Evolutionary conservation across 2,888 invertebrate species (phyloP).

Genomic region (Clitarchus hookeri): DNA sequence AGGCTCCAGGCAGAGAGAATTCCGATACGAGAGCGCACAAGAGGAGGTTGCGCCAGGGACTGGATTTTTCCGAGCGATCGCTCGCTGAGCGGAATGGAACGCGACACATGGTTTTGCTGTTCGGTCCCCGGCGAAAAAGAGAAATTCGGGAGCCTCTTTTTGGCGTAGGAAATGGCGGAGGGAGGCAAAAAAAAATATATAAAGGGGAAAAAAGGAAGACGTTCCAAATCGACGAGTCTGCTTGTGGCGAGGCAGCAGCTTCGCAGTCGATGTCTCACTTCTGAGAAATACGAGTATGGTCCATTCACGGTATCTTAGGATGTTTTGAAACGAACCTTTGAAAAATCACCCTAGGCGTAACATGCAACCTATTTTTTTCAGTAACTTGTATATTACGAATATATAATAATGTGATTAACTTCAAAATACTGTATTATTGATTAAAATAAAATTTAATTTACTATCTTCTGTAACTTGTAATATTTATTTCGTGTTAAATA

Average conservation of each 20-base stretch:
- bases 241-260: background rate
- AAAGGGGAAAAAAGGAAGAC: background rate
- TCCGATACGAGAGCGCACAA: background rate
- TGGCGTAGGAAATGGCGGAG: background rate
- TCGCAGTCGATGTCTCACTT: background rate
- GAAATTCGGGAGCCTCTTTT: background rate
- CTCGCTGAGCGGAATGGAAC: background rate
- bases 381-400: no score
- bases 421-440: no score
- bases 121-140: background rate
- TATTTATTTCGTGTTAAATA: no score
- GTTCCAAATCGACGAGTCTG: background rate
- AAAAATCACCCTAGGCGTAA: no score
- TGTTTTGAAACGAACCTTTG: no score
- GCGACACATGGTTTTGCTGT: background rate
- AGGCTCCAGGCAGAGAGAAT: no score
- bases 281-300: background rate
- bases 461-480: no score
- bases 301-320: no score
- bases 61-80: background rate
- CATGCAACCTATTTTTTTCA: no score
- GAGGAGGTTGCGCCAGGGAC: background rate
- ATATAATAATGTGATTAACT: no score
- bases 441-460: no score
- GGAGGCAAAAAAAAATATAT: background rate